Percentiles rank a stretch among this genome's conserved stretches.
Evolutionary conservation across 2,888 invertebrate species (phyloP).

Genomic region (Oxyscelio sp.): DNA sequence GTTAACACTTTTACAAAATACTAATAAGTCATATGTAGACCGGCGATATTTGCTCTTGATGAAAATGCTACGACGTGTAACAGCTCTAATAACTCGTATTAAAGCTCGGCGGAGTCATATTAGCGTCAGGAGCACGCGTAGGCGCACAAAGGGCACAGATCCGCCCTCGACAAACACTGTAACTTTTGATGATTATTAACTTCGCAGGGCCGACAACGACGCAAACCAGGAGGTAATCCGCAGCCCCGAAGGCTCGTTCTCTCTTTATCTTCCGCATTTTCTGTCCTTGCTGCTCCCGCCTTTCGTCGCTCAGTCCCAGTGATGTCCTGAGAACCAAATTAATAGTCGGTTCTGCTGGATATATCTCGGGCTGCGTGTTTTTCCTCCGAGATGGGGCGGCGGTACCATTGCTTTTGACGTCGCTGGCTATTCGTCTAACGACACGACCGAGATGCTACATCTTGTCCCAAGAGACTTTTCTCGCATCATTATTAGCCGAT

Average conservation of each 20-base stretch:
- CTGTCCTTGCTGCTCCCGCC: conserved; percentile 67
- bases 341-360: conserved; percentile 86
- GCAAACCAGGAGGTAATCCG: conserved; percentile 82
- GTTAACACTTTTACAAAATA: conserved; percentile 53
- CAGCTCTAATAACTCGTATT: conserved; percentile 88
- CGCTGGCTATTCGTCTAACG: conserved; percentile 81
- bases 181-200: conserved; percentile 89
- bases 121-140: conserved; percentile 88
- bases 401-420: conserved; percentile 77
- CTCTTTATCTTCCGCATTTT: conserved; percentile 67
- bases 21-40: conserved; percentile 60
- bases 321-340: conserved; percentile 87
- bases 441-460: conserved; percentile 54
- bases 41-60: conserved; percentile 69
- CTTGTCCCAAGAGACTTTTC: conserved; percentile 53
- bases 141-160: conserved; percentile 85
- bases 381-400: conserved; percentile 78
- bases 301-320: conserved; percentile 46
- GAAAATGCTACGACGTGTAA: conserved; percentile 86
- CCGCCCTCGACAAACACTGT: conserved; percentile 88
- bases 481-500: conserved; percentile 46
- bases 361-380: conserved; percentile 85
- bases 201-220: conserved; percentile 84
- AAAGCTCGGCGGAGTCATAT: conserved; percentile 88
- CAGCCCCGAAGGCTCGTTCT: conserved; percentile 84